phyloP scores from a whole-genome alignment of 2,797 vertebrate genomes.

The Galagoides demidoff region DNA sequence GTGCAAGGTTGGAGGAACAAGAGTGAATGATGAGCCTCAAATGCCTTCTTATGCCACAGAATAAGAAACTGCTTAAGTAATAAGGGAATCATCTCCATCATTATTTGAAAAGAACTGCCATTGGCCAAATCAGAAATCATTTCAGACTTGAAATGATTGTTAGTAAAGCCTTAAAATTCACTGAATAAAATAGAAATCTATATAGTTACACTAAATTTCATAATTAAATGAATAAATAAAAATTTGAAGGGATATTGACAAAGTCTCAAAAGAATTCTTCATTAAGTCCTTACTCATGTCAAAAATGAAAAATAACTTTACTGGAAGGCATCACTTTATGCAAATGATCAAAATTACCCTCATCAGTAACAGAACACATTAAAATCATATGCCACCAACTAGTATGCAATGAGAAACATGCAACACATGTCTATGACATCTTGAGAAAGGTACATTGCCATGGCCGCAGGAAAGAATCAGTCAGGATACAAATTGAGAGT shows the following conservation, averaged over 20 bases:
- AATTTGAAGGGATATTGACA: neutral
- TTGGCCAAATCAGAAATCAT: neutral
- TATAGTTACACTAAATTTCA: neutral
- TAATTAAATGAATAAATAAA: neutral
- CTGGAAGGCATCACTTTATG: neutral
- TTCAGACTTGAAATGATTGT: neutral
- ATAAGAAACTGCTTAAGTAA: neutral
- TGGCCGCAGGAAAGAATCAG: no score
- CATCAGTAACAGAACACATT: neutral
- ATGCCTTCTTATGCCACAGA: neutral
- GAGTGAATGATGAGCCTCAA: neutral
- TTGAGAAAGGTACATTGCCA: neutral
- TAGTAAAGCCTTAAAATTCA: neutral
- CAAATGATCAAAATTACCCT: neutral
- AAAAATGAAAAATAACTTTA: conserved; percentile 5
- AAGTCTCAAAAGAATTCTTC: neutral
- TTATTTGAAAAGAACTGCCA: neutral
- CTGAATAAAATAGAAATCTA: neutral
- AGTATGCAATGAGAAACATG: neutral
- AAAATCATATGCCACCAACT: neutral
- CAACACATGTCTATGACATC: neutral
- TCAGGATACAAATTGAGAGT: no score
- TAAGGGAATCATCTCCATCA: neutral
- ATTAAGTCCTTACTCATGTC: neutral
- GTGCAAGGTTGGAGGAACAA: neutral